Conservation (phyloP, 2,888 invertebrate genomes). For the Brachypalpus laphriformis region DNA sequence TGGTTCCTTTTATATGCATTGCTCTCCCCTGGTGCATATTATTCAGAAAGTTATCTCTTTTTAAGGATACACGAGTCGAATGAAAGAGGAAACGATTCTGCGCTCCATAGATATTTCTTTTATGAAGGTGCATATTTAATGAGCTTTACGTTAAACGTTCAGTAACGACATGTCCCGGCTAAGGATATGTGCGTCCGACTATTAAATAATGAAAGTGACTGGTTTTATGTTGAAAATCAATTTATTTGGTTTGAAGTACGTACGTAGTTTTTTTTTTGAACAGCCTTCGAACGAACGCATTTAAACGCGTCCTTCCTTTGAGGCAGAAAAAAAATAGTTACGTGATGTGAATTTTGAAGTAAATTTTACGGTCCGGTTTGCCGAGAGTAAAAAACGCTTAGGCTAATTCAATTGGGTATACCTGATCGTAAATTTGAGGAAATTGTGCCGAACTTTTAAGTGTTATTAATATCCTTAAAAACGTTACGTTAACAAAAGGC, state of each 20-base stretch:
- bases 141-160: slow-evolving; percentile 13
- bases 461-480: background rate
- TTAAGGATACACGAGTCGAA: background rate
- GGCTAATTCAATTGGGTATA: slow-evolving; percentile 3
- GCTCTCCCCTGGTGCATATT: slow-evolving; percentile 31
- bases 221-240: slow-evolving; percentile 27
- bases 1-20: slow-evolving; percentile 47
- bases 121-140: slow-evolving; percentile 31
- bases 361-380: background rate
- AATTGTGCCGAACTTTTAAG: background rate
- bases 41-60: slow-evolving; percentile 25
- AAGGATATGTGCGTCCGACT: background rate
- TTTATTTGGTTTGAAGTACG: background rate
- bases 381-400: background rate
- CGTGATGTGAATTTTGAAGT: slow-evolving; percentile 10
- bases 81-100: slow-evolving; percentile 28
- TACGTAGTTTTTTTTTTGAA: background rate
- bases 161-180: background rate
- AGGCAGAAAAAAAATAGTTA: background rate
- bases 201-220: slow-evolving; percentile 5
- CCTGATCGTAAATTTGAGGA: background rate
- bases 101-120: slow-evolving; percentile 10
- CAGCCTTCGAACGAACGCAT: background rate
- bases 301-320: background rate
- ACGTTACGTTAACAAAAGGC: background rate